Conservation (phyloP, 2,113 vertebrate genomes). For the Triplophysa siluroides region DNA sequence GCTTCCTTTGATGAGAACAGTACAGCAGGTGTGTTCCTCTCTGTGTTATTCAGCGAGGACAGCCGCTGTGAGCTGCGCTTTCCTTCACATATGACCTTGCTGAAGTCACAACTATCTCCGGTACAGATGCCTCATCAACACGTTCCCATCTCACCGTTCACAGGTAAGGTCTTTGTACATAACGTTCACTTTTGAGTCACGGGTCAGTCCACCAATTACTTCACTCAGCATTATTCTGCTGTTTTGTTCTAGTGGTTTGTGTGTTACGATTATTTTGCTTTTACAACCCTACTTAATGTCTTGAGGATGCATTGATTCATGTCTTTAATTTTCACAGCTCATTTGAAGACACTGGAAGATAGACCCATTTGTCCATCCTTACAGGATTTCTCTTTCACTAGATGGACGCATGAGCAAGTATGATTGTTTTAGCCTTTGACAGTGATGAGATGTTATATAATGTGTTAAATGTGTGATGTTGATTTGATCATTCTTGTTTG, state of each 20-base stretch:
- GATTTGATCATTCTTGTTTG: not conserved
- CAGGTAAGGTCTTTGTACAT: conserved; percentile 59
- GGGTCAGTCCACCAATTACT: not conserved
- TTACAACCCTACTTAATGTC: not conserved
- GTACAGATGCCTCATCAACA: conserved; percentile 64
- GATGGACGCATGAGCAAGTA: conserved; percentile 88
- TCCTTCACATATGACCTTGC: conserved; percentile 73
- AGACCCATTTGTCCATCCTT: conserved; percentile 85
- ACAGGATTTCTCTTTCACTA: conserved; percentile 85
- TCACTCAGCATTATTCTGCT: not conserved
- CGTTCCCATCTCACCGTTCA: conserved; percentile 68
- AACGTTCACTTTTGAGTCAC: not conserved
- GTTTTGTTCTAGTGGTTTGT: not conserved
- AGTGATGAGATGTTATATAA: not conserved
- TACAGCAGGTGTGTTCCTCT: conserved; percentile 84
- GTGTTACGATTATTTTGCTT: not conserved
- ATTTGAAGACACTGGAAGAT: conserved; percentile 77
- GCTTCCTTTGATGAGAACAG: conserved; percentile 89
- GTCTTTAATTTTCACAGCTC: conserved; percentile 61
- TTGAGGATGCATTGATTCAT: not conserved
- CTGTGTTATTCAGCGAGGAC: conserved; percentile 76
- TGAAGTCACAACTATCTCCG: conserved; percentile 69
- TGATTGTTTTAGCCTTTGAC: conserved; percentile 5
- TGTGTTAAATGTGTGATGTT: not conserved
- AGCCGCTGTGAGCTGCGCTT: conserved; percentile 83